These are phyloP conservation scores for Cryptus viduatorius DNA, from an alignment of 2,888 invertebrate genomes.

Conservation along the genomic window DNA sequence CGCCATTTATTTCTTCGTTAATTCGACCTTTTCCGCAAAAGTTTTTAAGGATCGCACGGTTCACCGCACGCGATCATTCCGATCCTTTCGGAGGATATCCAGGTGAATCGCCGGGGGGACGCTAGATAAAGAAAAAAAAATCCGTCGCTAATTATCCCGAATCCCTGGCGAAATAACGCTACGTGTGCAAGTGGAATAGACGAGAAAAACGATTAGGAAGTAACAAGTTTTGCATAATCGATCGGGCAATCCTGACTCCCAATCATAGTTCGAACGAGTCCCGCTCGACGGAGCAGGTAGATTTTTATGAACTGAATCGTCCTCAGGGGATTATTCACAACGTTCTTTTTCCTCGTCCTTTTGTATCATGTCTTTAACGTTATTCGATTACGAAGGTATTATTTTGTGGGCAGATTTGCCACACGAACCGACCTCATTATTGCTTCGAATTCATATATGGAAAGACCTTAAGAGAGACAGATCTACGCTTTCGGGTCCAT, in stretches of 20 bases:
- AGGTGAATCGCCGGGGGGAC: conserved; percentile 58
- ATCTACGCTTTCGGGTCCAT: not conserved
- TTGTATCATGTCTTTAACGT: not conserved
- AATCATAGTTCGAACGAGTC: conserved; percentile 42
- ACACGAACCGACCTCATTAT: conserved; percentile 45
- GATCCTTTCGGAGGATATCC: conserved; percentile 42
- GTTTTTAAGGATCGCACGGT: conserved; percentile 1
- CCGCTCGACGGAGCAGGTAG: conserved; percentile 58
- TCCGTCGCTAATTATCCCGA: conserved; percentile 17
- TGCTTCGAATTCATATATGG: conserved; percentile 11
- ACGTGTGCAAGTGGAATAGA: conserved; percentile 19
- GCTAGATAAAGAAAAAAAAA: conserved; percentile 26
- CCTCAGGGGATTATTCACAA: conserved; percentile 59
- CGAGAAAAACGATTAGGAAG: conserved; percentile 55
- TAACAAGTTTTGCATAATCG: conserved; percentile 71
- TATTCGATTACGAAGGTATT: conserved; percentile 32
- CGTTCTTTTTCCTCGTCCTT: conserved; percentile 19
- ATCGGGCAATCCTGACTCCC: conserved; percentile 62
- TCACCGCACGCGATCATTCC: conserved; percentile 61
- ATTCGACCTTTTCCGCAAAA: conserved; percentile 40
- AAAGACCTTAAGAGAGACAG: not conserved
- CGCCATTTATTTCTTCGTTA: conserved; percentile 19
- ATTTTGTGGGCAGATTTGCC: conserved; percentile 36
- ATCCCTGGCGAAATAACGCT: conserved; percentile 55
- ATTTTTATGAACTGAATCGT: conserved; percentile 57